Evolutionary conservation across 1,140 invertebrate species (phyloP), one percentile per base, ranked within the genome.

Genomic region (Maniola jurtina): DNA sequence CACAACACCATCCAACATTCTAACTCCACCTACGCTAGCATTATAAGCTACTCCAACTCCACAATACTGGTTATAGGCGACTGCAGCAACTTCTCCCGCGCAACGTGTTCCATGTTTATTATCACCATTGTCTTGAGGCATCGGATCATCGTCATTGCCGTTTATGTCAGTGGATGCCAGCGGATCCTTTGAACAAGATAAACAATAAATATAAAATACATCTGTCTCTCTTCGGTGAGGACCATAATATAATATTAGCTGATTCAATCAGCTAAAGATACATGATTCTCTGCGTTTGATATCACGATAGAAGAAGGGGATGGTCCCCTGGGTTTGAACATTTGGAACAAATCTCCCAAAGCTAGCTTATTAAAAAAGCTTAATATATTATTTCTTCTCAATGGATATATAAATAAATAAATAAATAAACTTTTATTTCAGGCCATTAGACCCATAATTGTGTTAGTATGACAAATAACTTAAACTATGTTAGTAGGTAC

Each of bases 81-180:
- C 95, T 45, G 95, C 97, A 5, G 97, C 97, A 2, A 99, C 96
- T 91, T 98, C 97, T 13, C 97, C 97, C 9, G 98, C 97, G 83
- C 97, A 98, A 70, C 97, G 92, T 2, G 97, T 98, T 9, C 97
- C 97, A 79, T 98, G 97, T 86, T 97, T 97, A 90, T 98, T 98
- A 82, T 98, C 96, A 6, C 97, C 97, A 85, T 98, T 97, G 86
- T 98, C 96, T 83, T 96, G 94, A 5, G 99, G 98, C 94, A 96
- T 99, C 5, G 99, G 99, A 92, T 99, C 98, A 70, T 95, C 94
- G 84, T 99, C 97, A 79, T 97, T 97, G 76, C 97, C 97, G 80
- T 99, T 99, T 78, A 99, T 98, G 90, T 99, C 99, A 9, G 96
- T 98, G 71, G 98, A 99, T 2, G 98, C 98, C 65, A 94, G 91